Base-by-base conservation (phyloP, 2,888 invertebrate genomes). In the Caenorhabditis sp. region DNA sequence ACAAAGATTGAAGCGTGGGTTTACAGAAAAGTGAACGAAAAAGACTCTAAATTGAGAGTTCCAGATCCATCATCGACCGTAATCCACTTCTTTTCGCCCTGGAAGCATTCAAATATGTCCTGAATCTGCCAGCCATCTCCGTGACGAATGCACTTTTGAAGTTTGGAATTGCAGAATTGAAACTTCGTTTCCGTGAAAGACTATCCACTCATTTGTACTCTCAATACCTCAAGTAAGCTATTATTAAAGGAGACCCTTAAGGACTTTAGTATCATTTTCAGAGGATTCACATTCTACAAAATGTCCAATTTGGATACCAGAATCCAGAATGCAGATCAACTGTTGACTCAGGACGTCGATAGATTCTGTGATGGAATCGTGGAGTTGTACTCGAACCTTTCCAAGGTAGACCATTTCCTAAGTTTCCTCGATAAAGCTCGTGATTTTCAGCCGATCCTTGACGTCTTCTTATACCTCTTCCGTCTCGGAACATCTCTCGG, bases 361-460 rank as follows among this genome's bases (percentile, higher is more conserved):
- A 97, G 96, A 93, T 98, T 99, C 94, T 98, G 98, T 93, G 96
- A 96, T 89, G 96, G 96, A 75, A 95, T 97, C 44, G 96, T 97
- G 0, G 97, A 98, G 92, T 94, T 99, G 16, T 99, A 99, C 93
- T 96, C 97, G 82, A 97, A 98, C 93, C 95, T 98, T 31, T 96
- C 96, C 89, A 99, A 99, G 92, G 94, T 94, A 26, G 16, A 19
- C n/a, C n/a, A n/a, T n/a, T n/a, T n/a, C n/a, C n/a, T n/a, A n/a
- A n/a, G 12, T 38, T 38, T 38, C 38, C 6, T 35, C 31, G 5
- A 38, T 6, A 10, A 12, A 10, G 12, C 1, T 51, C 47, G 41
- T 54, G 16, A 51, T 38, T 85, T 92, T 85, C 90, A 94, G 94
- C 98, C 99, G 0, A 92, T 97, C 51, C 93, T 99, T 87, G 98